Base-by-base conservation (phyloP, 2,797 vertebrate genomes). In the Chelon labrosus region DNA sequence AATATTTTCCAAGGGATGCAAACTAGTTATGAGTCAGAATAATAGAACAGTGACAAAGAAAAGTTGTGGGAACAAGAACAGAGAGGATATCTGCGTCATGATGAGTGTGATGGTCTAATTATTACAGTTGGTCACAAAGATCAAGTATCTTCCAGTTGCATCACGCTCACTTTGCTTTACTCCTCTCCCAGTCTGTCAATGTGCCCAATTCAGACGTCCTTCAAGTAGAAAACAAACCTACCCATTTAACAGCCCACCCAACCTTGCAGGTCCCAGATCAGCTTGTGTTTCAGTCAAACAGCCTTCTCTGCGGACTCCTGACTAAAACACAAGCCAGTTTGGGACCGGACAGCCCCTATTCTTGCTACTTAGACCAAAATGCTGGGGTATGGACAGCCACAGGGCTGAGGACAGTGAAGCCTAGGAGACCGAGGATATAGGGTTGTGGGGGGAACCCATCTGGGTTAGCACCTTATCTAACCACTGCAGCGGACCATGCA, bases 381-480 rank as follows among this genome's bases (percentile, higher is more conserved):
- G 93, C 95, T 95, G 94, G 89, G 91, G 85, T 90, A 59, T 66
- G 71, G 90, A 90, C 80, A 91, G 90, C 91, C 91, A 86, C 50
- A 22, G 83, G 80, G 84, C 69, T 63, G 83, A 85, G 84, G 83
- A 78, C 76, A 84, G 75, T 70, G 89, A 82, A 61, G 70, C 92
- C 95, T 98, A 99, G 94, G 98, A 99, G 91, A 99, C 98, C 1
- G 98, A 99, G 51, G 98, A 98, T 91, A 99, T 98, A 38, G 97
- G 97, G 88, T 98, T 99, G 92, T 98, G 97, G 89, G 98, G 98
- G 46, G 98, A 99, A 63, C 98, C 98, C 98, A 99, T 99, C 88
- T 99, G 97, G 80, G 98, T 99, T 64, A 99, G 96, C 84, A 99
- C 98, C 94, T 99, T 99, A 95, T 99, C 98, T 94, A 99, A 90